phyloP scores from a whole-genome alignment of 2,797 vertebrate genomes.

The Brotula barbata region DNA sequence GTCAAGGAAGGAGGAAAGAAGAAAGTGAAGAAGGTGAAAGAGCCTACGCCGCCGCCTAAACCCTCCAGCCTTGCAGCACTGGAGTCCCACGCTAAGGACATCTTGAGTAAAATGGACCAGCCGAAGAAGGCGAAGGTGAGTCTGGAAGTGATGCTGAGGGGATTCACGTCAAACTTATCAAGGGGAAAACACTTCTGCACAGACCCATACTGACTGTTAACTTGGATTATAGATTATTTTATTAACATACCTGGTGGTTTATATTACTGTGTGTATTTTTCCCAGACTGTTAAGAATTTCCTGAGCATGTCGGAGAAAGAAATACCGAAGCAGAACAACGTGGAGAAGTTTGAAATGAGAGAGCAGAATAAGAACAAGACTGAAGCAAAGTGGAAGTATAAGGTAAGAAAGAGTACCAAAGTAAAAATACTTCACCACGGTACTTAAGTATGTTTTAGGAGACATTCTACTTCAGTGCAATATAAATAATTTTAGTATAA shows the following conservation, averaged over 20 bases:
- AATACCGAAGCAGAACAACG: constrained; percentile 86
- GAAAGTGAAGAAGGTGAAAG: constrained; percentile 90
- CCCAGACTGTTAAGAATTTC: constrained; percentile 88
- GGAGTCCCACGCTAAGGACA: constrained; percentile 95
- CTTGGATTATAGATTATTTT: too few relatives aligned
- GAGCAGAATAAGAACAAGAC: constrained; percentile 98
- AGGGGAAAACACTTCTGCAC: too few relatives aligned
- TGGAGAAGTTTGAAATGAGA: constrained; percentile 91
- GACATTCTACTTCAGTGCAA: too few relatives aligned
- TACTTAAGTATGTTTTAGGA: too few relatives aligned
- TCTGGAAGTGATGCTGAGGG: background rate
- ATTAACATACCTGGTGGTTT: too few relatives aligned
- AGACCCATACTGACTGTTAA: too few relatives aligned
- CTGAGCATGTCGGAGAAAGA: constrained; percentile 89
- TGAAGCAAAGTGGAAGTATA: constrained; percentile 99
- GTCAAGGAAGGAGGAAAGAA: constrained; percentile 94
- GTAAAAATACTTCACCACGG: too few relatives aligned
- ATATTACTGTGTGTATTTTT: constrained; percentile 14
- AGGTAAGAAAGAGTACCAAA: too few relatives aligned
- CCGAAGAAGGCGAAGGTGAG: constrained; percentile 92
- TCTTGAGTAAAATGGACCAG: constrained; percentile 93
- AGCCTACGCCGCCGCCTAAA: constrained; percentile 80
- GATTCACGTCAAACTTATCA: background rate
- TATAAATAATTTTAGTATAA: too few relatives aligned
- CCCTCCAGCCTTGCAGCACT: constrained; percentile 91